Conservation (phyloP, 1,140 invertebrate genomes). For the Lutraria rhynchaena region DNA sequence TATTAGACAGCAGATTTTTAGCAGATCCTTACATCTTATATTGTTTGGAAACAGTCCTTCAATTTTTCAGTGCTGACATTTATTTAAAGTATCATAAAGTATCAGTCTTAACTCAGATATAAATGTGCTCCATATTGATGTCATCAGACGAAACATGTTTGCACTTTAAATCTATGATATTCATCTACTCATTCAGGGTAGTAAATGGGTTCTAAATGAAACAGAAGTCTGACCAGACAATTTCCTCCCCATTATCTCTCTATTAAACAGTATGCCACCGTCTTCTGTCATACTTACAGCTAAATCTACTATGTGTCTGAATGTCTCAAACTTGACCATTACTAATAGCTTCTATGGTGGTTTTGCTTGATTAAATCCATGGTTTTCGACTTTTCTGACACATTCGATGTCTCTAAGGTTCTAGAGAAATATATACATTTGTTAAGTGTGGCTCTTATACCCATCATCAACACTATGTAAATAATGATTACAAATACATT, state of each 20-base stretch:
- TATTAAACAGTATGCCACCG: conserved; percentile 22
- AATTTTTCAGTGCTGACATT: too few species aligned
- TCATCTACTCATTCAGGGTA: too few species aligned
- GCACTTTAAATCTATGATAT: too few species aligned
- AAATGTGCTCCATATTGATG: too few species aligned
- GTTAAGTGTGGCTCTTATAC: not conserved
- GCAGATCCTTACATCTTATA: too few species aligned
- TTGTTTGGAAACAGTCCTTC: too few species aligned
- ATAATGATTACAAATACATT: conserved; percentile 51
- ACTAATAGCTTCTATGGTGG: not conserved
- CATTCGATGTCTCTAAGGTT: not conserved
- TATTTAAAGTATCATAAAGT: too few species aligned
- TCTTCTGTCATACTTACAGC: too few species aligned
- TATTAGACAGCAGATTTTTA: too few species aligned
- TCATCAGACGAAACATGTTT: too few species aligned
- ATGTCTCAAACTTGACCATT: not conserved
- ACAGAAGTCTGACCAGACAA: not conserved
- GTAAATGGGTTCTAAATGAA: conserved; percentile 36
- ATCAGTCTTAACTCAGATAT: too few species aligned
- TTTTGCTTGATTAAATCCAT: not conserved
- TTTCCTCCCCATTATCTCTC: too few species aligned
- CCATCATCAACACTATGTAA: conserved; percentile 43
- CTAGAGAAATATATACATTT: conserved; percentile 10
- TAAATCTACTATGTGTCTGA: not conserved
- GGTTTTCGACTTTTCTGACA: not conserved